phyloP scores from a whole-genome alignment of 92 coral and sea anemone genomes.

The Palythoa grandiflora region DNA sequence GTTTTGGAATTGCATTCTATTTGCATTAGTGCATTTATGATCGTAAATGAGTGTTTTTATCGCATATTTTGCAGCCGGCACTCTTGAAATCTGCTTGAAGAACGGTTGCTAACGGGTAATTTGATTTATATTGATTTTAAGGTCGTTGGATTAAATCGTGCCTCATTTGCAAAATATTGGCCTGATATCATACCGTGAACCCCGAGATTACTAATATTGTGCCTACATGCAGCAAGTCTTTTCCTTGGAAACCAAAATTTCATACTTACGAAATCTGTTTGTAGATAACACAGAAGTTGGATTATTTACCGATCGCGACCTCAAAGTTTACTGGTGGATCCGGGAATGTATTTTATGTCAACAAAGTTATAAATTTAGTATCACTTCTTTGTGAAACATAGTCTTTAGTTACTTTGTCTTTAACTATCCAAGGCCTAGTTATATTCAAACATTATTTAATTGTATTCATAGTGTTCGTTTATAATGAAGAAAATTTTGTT shows the following conservation, averaged over 20 bases:
- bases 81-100: too few relatives aligned
- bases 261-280: too few relatives aligned
- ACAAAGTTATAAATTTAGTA: constrained; percentile 9
- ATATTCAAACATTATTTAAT: not conserved
- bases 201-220: constrained; percentile 11
- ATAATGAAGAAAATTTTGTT: too few relatives aligned
- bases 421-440: not conserved
- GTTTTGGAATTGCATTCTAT: not conserved
- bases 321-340: not conserved
- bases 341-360: constrained; percentile 33
- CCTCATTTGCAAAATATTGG: too few relatives aligned
- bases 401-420: not conserved
- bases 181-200: not conserved
- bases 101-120: too few relatives aligned
- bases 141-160: too few relatives aligned
- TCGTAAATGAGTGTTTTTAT: not conserved
- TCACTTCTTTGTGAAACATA: not conserved
- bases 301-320: not conserved
- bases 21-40: not conserved
- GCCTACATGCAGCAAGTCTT: not conserved
- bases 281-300: not conserved
- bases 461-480: not conserved
- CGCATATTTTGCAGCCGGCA: too few relatives aligned
- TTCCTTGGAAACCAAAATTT: not conserved
- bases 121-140: too few relatives aligned